Conservation (phyloP, 2,888 invertebrate genomes). For the Dynastes tityus region DNA sequence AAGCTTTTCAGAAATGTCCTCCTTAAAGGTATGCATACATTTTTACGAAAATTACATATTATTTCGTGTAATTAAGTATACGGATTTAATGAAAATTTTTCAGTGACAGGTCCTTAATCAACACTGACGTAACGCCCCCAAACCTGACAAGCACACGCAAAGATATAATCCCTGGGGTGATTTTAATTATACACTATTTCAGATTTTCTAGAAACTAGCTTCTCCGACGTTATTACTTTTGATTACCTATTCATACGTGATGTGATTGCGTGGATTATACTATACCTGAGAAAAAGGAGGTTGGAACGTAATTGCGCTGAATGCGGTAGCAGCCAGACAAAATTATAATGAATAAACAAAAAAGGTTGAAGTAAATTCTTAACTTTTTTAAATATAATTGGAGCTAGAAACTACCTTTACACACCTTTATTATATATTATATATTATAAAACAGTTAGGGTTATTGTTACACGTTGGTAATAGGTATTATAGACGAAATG, state of each 20-base stretch:
- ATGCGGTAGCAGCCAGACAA: too few relatives aligned
- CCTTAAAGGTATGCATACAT: constrained; percentile 22
- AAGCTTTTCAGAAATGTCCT: constrained; percentile 9
- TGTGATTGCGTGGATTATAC: too few relatives aligned
- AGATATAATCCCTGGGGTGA: constrained; percentile 21
- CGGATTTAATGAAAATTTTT: constrained; percentile 47
- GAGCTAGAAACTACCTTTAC: too few relatives aligned
- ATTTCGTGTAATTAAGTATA: constrained; percentile 44
- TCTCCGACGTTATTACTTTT: neutral
- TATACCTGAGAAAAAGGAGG: neutral
- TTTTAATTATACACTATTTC: constrained; percentile 38
- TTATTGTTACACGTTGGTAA: too few relatives aligned
- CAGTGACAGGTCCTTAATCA: constrained; percentile 43
- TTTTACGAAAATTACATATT: constrained; percentile 18
- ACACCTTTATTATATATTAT: too few relatives aligned
- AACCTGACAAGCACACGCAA: constrained; percentile 37
- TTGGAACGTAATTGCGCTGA: too few relatives aligned
- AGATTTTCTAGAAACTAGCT: neutral
- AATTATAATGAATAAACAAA: too few relatives aligned
- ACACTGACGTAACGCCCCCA: constrained; percentile 26
- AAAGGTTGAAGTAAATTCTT: too few relatives aligned
- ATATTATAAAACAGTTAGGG: too few relatives aligned
- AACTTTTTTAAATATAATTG: too few relatives aligned
- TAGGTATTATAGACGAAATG: too few relatives aligned
- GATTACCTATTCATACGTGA: too few relatives aligned